Base-by-base conservation (phyloP, 92 coral and sea anemone species). In the Parazoanthus atlanticus region DNA sequence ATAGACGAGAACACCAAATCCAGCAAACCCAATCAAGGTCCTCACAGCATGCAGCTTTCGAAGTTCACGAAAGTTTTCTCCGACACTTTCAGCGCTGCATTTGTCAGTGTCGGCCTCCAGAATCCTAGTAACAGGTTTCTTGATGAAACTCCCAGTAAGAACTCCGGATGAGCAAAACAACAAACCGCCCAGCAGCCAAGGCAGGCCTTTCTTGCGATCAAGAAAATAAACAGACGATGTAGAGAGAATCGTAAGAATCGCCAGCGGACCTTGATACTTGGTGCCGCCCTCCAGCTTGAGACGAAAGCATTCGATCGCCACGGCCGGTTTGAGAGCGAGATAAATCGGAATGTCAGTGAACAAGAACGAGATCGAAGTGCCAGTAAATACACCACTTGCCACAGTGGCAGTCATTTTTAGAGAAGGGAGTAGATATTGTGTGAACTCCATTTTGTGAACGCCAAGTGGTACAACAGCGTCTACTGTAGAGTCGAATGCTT, bases 301-400 rank as follows among this genome's bases (percentile, higher is more conserved):
- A 52, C 87, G 87, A 84, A 84, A 84, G 87, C 87, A 67, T 43
- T 84, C 46, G 70, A 71, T 71, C n/a, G 87, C 87, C 66, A 71
- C 78, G 78, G 78, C 71, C 1, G 87, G 87, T 32, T 84, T 76
- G 21, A 84, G 40, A 19, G 87, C 76, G n/a, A 26, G 58, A 52
- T 43, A 84, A 46, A 84, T 47, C 29, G 87, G 79, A 2, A 84
- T 77, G 74, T 84, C 87, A 0, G 87, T 84, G 54, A 84, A 67
- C 87, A 84, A 46, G 67, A 84, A 84, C 10, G 87, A 41, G 67
- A 84, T 70, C 8, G 87, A 46, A 11, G 87, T 84, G 15, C 87
- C 87, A 84, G 66, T 15, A n/a, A 84, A 84, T 8, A 84, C 78
- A 12, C 87, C 87, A 41, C 87, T 84, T 13, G 87, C 87, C 31